Percentiles rank a stretch among this genome's conserved stretches.
Evolutionary conservation across 2,113 vertebrate species (phyloP).

Genomic region (Candoia aspera): DNA sequence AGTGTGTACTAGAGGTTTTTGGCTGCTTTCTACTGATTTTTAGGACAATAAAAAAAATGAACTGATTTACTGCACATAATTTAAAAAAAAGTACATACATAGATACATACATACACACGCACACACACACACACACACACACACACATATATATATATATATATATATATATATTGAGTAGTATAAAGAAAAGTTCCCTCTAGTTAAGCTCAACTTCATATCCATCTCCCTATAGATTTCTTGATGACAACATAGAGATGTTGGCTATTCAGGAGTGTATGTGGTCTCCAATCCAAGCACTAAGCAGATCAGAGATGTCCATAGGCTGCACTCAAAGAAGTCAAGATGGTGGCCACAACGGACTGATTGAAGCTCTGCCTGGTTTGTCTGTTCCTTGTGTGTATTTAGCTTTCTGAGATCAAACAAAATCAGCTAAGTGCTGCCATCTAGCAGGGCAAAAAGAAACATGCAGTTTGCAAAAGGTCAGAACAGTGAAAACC

Average conservation of each 20-base stretch:
- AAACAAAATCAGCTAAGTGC: neutral
- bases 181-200: no score
- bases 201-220: neutral
- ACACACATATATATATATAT: no score
- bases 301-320: neutral
- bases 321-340: neutral
- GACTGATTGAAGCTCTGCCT: neutral
- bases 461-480: neutral
- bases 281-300: neutral
- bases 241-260: neutral
- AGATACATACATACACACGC: no score
- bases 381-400: neutral
- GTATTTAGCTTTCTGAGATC: neutral
- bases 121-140: no score
- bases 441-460: neutral
- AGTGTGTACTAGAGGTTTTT: constrained; percentile 27
- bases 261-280: neutral
- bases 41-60: neutral
- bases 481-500: neutral
- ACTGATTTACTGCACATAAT: neutral
- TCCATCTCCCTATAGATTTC: neutral
- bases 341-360: neutral
- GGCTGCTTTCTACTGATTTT: constrained; percentile 1
- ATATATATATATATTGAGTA: no score
- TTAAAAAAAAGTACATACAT: no score